Evolutionary conservation across 2,888 invertebrate genomes (phyloP).

Genomic region (Molorchus minor): DNA sequence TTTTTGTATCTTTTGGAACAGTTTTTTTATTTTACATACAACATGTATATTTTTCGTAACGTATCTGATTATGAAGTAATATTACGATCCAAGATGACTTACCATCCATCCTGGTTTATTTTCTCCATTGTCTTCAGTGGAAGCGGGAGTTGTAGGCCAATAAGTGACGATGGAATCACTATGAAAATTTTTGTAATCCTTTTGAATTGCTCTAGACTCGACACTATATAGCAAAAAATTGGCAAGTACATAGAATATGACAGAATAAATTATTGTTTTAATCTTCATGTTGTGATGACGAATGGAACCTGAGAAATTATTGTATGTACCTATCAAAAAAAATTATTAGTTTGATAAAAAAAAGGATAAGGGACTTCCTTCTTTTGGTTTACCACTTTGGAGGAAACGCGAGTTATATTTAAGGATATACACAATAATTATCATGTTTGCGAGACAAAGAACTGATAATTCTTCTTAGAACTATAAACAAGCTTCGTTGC

Average conservation of each 20-base stretch:
- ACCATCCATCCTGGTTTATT: conserved; percentile 57
- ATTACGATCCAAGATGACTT: conserved; percentile 26
- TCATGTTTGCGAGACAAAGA: no score
- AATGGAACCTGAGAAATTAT: neutral
- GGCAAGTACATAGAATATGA: neutral
- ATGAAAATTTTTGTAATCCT: conserved; percentile 44
- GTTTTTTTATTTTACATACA: neutral
- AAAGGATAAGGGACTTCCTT: conserved; percentile 6
- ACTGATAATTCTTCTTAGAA: no score
- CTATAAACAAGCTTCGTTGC: no score
- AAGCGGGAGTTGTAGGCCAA: conserved; percentile 46
- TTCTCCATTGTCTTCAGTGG: conserved; percentile 27
- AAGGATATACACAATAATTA: no score
- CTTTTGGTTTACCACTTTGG: conserved; percentile 11
- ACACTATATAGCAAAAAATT: conserved; percentile 1
- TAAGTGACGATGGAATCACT: conserved; percentile 57
- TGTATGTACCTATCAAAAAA: neutral
- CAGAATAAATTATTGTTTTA: neutral
- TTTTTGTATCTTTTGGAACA: neutral
- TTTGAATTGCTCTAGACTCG: conserved; percentile 27
- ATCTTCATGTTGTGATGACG: neutral
- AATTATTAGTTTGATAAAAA: neutral
- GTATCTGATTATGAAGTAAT: neutral
- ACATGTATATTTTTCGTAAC: neutral
- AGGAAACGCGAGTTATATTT: neutral